Conservation (phyloP, 1,140 invertebrate species). For the Mercenaria mercenaria region DNA sequence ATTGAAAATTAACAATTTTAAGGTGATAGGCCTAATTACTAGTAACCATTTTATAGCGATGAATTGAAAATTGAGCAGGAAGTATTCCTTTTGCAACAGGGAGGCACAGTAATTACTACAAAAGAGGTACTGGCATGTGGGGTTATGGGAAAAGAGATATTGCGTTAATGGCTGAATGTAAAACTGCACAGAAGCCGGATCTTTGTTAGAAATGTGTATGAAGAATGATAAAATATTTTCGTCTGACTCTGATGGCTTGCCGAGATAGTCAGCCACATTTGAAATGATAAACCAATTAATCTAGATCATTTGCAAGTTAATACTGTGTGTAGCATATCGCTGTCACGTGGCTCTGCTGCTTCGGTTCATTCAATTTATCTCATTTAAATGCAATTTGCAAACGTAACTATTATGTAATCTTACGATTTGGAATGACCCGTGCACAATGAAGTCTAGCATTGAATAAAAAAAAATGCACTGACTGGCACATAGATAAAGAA, state of each 20-base stretch:
- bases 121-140: no score
- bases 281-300: slow-evolving; percentile 22
- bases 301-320: slow-evolving; percentile 5
- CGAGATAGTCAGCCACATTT: background rate
- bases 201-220: no score
- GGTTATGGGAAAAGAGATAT: no score
- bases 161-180: no score
- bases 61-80: no score
- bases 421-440: background rate
- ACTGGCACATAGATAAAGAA: background rate
- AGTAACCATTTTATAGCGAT: no score
- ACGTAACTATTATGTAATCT: background rate
- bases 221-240: background rate
- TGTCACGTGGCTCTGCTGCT: background rate
- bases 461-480: background rate
- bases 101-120: no score
- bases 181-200: no score
- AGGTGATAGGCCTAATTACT: no score
- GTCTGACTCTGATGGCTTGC: background rate
- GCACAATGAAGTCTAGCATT: background rate
- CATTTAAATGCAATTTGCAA: slow-evolving; percentile 27
- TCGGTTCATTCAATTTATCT: slow-evolving; percentile 15
- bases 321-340: background rate
- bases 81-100: no score
- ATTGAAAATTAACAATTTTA: no score